Evolutionary conservation across 30 jellyfish, hydroid and myxozoan species (phyloP), one percentile per base, ranked within the genome.

Genomic region (Cassiopea xamachana): DNA sequence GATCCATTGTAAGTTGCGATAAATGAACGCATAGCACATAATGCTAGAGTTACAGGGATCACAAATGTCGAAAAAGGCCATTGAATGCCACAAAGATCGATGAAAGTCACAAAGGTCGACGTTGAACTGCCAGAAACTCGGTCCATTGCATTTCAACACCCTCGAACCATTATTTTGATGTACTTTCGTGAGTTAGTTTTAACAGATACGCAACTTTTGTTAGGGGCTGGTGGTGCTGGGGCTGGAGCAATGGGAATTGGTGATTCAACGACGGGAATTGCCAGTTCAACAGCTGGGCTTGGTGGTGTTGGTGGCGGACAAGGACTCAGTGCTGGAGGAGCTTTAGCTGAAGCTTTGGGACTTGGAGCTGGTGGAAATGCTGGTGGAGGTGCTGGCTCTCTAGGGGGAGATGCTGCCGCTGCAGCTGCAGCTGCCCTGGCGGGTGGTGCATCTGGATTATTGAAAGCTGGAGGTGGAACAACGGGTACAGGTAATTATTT

Each of bases 361-460:
- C 83, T 82, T 14, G 95, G 96, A 27, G 87, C 97, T 50, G 96
- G 93, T 50, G 98, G 98, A 46, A 94, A 90, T 87, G 93, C 71
- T 27, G 98, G 97, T 16, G 98, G 97, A 51, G 97, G 94, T 16
- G 95, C 93, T 77, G 98, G 97, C 39, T 89, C 96, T 7, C 92
- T 89, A 44, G 92, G 92, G 1, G 96, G 92, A 19, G 92, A 49
- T 60, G 96, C 89, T 15, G 73, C 96, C 19, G 96, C 89, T 27
- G 92, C 84, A 3, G 96, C 92, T 1, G 92, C 96, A 17, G 96
- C 96, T 2, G 92, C 96, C 50, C 73, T 89, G 47, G 92, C 96
- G 59, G 96, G 82, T 71, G 98, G 94, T 60, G 98, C 93, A 46
- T 80, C 93, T 50, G 98, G 97, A 2, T 76, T 84, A 69, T 5